These are phyloP conservation scores for Rugalucina vietnamica DNA, from an alignment of 2,888 invertebrate species.

Conservation along the genomic window DNA sequence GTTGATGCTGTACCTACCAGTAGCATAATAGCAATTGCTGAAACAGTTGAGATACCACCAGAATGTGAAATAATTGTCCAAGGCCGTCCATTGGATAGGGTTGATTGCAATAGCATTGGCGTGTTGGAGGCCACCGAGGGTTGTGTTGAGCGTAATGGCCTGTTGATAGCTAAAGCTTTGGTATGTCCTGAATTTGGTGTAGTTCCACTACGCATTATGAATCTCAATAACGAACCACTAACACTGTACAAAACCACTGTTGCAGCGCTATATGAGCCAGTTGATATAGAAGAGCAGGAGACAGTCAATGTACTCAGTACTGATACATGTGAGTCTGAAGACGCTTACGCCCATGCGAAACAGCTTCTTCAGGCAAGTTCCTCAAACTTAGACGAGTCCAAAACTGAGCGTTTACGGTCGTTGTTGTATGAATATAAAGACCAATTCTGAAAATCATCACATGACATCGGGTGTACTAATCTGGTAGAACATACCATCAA, in stretches of 20 bases:
- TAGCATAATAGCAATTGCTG: constrained; percentile 9
- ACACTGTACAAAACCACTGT: constrained; percentile 29
- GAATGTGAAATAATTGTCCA: constrained; percentile 12
- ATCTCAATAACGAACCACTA: constrained; percentile 14
- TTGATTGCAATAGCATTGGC: not conserved
- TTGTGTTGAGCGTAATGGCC: constrained; percentile 16
- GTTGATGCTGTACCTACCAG: too few species aligned
- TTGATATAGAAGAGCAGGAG: not conserved
- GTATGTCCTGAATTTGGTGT: constrained; percentile 8
- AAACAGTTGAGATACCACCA: constrained; percentile 1
- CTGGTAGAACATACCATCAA: constrained; percentile 42
- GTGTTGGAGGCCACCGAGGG: constrained; percentile 12
- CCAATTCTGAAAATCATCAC: constrained; percentile 20
- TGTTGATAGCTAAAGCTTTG: constrained; percentile 24
- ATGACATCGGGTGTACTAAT: constrained; percentile 37
- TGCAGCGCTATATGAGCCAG: constrained; percentile 9
- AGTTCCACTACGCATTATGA: constrained; percentile 36
- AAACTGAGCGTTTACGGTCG: not conserved
- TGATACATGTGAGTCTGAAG: not conserved
- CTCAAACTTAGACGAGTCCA: not conserved
- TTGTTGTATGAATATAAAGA: constrained; percentile 11
- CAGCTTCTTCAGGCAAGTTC: not conserved
- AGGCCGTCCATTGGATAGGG: not conserved
- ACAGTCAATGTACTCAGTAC: not conserved
- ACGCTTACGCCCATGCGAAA: not conserved